A percentile compares a stretch with the other conserved stretches of the same genome.
These are phyloP conservation scores for Phania funesta DNA, from an alignment of 2,888 invertebrate genomes.

Conservation along the genomic window DNA sequence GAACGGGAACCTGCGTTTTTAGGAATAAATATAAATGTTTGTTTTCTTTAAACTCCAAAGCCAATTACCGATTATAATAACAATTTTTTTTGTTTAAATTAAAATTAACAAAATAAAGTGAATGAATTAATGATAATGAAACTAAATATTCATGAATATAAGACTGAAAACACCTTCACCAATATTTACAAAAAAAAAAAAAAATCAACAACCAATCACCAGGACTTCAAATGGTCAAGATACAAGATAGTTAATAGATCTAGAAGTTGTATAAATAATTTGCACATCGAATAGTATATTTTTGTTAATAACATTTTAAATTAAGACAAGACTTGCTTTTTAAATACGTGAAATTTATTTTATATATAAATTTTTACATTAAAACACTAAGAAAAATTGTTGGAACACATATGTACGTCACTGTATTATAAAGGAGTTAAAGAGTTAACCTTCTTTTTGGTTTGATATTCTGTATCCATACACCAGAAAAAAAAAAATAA, in stretches of 20 bases:
- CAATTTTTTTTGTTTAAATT: slow-evolving; percentile 10
- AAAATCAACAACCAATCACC: slow-evolving; percentile 66
- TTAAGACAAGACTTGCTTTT: slow-evolving; percentile 33
- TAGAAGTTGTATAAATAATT: neutral
- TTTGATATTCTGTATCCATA: slow-evolving; percentile 66
- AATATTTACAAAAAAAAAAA: slow-evolving; percentile 59
- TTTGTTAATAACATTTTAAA: slow-evolving; percentile 36
- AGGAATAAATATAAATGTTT: slow-evolving; percentile 36
- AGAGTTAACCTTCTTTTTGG: slow-evolving; percentile 8
- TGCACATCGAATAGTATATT: slow-evolving; percentile 5
- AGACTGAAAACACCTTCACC: slow-evolving; percentile 53
- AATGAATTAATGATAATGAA: slow-evolving; percentile 57
- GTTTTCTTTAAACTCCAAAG: slow-evolving; percentile 17
- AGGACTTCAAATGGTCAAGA: slow-evolving; percentile 62
- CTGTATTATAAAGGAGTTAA: slow-evolving; percentile 9
- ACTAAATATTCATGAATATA: neutral
- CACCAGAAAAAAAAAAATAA: slow-evolving; percentile 38
- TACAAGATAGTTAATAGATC: slow-evolving; percentile 18
- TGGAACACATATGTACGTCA: slow-evolving; percentile 31
- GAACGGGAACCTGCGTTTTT: slow-evolving; percentile 84
- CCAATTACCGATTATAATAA: slow-evolving; percentile 34
- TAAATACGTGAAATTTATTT: slow-evolving; percentile 28
- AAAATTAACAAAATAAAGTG: slow-evolving; percentile 41
- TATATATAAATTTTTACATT: slow-evolving; percentile 16
- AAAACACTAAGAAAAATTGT: slow-evolving; percentile 23